These are phyloP conservation scores for Physocephala rufipes DNA, from an alignment of 2,888 invertebrate genomes.

Conservation along the genomic window DNA sequence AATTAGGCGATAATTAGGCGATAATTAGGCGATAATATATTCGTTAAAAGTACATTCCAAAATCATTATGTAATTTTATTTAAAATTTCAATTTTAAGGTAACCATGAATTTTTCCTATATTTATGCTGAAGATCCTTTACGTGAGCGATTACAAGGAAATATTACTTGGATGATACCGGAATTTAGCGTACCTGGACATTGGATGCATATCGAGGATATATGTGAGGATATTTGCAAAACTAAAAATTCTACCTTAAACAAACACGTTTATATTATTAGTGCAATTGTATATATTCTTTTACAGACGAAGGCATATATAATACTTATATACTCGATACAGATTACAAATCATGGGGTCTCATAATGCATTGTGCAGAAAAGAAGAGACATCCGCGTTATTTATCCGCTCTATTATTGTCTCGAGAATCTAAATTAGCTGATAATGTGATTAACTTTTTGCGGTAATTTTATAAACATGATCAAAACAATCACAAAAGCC, in stretches of 20 bases:
- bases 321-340: conserved; percentile 85
- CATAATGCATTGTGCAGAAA: conserved; percentile 86
- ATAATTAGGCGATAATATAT: too few relatives aligned
- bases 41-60: too few relatives aligned
- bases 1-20: too few relatives aligned
- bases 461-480: conserved; percentile 50
- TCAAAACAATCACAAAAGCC: background rate
- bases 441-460: conserved; percentile 68
- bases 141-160: conserved; percentile 83
- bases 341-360: conserved; percentile 86
- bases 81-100: conserved; percentile 67
- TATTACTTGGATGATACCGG: conserved; percentile 86
- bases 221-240: conserved; percentile 71
- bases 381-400: conserved; percentile 79
- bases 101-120: conserved; percentile 90
- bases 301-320: conserved; percentile 86
- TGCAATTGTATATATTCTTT: conserved; percentile 41
- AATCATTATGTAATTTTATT: background rate
- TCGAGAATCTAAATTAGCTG: conserved; percentile 69
- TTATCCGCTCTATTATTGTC: conserved; percentile 85
- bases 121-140: conserved; percentile 83
- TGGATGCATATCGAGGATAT: conserved; percentile 88
- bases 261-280: conserved; percentile 4
- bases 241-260: background rate
- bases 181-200: conserved; percentile 78